A percentile compares a stretch with the other conserved stretches of the same genome.
These are phyloP conservation scores for Drosophila pseudoananassae DNA, from an alignment of 1,140 invertebrate genomes.

Conservation along the genomic window DNA sequence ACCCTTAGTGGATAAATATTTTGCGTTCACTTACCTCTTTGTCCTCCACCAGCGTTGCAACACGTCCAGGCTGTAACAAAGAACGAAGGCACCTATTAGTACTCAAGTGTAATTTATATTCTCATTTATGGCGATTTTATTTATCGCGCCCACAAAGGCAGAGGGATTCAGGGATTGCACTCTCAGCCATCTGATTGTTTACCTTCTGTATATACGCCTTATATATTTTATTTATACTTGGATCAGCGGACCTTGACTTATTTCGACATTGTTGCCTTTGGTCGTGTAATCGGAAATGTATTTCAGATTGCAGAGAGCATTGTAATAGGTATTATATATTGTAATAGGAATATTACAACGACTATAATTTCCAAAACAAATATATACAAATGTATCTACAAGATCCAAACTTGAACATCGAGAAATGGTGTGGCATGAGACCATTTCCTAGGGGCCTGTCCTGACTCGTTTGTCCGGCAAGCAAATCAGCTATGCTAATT, in stretches of 20 bases:
- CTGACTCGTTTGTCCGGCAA: slow-evolving; percentile 22
- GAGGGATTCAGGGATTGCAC: slow-evolving; percentile 1
- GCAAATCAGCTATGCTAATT: slow-evolving; percentile 47
- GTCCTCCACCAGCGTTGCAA: slow-evolving; percentile 91
- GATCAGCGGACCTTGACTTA: slow-evolving; percentile 58
- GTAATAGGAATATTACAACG: too few relatives aligned
- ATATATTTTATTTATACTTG: slow-evolving; percentile 1
- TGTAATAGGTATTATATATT: background rate
- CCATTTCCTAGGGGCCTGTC: slow-evolving; percentile 30
- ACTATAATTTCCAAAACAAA: too few relatives aligned
- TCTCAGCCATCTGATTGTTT: slow-evolving; percentile 35
- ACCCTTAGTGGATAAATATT: too few relatives aligned
- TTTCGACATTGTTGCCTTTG: slow-evolving; percentile 30
- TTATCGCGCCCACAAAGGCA: slow-evolving; percentile 30
- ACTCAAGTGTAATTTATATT: slow-evolving; percentile 14
- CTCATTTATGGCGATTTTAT: slow-evolving; percentile 4
- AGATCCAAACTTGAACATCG: slow-evolving; percentile 7
- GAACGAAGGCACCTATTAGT: slow-evolving; percentile 34
- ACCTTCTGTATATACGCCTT: slow-evolving; percentile 32
- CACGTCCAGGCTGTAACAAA: slow-evolving; percentile 90
- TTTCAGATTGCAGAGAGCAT: background rate
- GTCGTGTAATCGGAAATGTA: slow-evolving; percentile 7
- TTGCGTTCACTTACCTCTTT: slow-evolving; percentile 86
- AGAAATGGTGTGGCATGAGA: background rate
- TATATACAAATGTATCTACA: background rate